Evolutionary conservation across 2,797 vertebrate species (phyloP).

Genomic region (Rhinoraja longicauda): DNA sequence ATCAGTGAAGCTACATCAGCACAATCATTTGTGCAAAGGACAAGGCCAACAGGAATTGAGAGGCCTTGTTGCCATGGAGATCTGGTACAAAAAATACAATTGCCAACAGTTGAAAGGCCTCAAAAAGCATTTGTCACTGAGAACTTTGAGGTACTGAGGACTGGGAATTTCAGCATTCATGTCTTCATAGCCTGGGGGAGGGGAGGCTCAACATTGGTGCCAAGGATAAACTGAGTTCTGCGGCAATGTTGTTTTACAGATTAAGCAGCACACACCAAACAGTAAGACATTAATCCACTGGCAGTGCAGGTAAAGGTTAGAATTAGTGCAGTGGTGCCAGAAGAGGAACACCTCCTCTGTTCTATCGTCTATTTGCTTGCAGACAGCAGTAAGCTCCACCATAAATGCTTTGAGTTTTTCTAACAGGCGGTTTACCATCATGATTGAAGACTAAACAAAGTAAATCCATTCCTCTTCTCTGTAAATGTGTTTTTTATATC

Average conservation of each 20-base stretch:
- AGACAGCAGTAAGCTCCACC: background rate
- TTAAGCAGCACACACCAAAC: conserved; percentile 12
- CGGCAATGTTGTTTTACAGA: background rate
- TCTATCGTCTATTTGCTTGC: background rate
- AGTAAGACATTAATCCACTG: background rate
- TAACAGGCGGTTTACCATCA: background rate
- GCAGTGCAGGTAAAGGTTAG: conserved; percentile 28
- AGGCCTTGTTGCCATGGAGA: conserved; percentile 32
- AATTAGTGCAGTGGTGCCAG: background rate
- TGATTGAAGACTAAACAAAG: background rate
- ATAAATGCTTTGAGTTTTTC: background rate
- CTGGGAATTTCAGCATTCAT: conserved; percentile 33
- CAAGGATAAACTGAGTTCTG: conserved; percentile 16
- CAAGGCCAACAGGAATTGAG: conserved; percentile 29
- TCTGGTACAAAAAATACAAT: conserved; percentile 34
- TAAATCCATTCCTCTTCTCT: background rate
- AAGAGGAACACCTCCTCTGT: background rate
- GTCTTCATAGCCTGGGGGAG: conserved; percentile 6
- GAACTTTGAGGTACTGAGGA: conserved; percentile 34
- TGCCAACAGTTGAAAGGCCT: conserved; percentile 36
- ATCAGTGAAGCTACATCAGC: conserved; percentile 8
- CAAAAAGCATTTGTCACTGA: conserved; percentile 36
- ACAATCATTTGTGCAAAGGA: conserved; percentile 11
- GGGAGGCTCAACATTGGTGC: conserved; percentile 13
- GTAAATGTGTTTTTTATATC: background rate